Evolutionary conservation across 2,797 vertebrate genomes (phyloP).

Genomic region (Manis javanica): DNA sequence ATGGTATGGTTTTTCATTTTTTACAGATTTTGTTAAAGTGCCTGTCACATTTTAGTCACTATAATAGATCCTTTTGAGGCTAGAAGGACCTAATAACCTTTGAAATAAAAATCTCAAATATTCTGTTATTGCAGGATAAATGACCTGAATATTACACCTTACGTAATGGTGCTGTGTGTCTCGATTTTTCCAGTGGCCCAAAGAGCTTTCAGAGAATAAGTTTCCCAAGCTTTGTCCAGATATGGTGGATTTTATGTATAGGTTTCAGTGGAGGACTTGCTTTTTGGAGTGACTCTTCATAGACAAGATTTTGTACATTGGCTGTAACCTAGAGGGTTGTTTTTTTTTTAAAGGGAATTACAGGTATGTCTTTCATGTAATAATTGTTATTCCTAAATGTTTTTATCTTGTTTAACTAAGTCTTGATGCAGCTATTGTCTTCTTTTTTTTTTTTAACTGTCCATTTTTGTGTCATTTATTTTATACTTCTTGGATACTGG

Average conservation of each 20-base stretch:
- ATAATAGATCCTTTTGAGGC: background rate
- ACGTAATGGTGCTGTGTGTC: background rate
- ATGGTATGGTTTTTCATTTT: background rate
- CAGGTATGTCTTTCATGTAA: background rate
- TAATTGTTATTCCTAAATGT: conserved; percentile 13
- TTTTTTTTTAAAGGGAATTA: background rate
- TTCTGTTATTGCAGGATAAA: background rate
- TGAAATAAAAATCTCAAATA: conserved; percentile 30
- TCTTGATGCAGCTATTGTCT: conserved; percentile 14
- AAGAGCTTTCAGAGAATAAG: conserved; percentile 16
- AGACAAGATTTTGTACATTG: background rate
- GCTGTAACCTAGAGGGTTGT: background rate
- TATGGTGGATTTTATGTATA: background rate
- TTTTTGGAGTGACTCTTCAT: background rate
- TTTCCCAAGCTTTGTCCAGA: background rate
- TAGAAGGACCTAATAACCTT: background rate
- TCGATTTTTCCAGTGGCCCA: conserved; percentile 9
- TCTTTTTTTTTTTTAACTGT: background rate
- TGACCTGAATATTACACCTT: background rate
- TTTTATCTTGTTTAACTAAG: background rate
- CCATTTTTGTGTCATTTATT: too few species aligned
- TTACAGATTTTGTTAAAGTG: background rate
- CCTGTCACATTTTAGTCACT: background rate
- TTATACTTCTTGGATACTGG: too few species aligned
- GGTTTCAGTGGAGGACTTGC: background rate